Evolutionary conservation across 35 echinoderm and acorn worm genomes (phyloP).

Genomic region (Stichopus chloronotus): DNA sequence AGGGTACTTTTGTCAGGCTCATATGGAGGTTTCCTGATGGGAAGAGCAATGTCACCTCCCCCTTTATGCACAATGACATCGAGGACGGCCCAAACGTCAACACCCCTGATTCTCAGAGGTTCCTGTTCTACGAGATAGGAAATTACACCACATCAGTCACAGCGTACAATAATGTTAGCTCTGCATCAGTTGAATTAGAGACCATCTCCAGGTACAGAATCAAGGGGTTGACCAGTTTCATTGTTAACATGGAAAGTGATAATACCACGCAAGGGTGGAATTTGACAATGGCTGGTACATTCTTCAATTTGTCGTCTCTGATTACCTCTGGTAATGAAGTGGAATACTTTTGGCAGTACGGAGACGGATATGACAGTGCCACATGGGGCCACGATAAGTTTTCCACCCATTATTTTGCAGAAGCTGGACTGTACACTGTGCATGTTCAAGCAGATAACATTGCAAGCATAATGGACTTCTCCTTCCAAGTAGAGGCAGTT

Average conservation of each 20-base stretch:
- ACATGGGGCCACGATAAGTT: constrained; percentile 52
- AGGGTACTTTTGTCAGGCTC: constrained; percentile 80
- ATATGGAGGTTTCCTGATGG: constrained; percentile 71
- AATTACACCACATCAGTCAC: constrained; percentile 77
- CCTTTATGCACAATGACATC: constrained; percentile 64
- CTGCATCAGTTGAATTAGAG: constrained; percentile 51
- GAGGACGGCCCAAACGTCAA: constrained; percentile 67
- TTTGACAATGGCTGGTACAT: constrained; percentile 71
- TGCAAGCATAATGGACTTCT: constrained; percentile 71
- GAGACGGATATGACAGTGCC: constrained; percentile 59
- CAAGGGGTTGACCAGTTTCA: constrained; percentile 61
- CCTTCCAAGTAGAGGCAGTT: constrained; percentile 69
- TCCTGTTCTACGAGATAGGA: constrained; percentile 75
- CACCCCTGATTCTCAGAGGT: constrained; percentile 66
- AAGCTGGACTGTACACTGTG: constrained; percentile 68
- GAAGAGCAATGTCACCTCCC: constrained; percentile 19
- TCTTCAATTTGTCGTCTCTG: constrained; percentile 72
- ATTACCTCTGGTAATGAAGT: constrained; percentile 78
- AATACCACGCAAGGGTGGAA: constrained; percentile 85
- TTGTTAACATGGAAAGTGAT: constrained; percentile 59
- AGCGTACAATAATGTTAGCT: constrained; percentile 80
- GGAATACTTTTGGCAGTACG: constrained; percentile 75
- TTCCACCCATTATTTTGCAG: constrained; percentile 62
- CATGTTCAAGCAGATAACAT: constrained; percentile 77
- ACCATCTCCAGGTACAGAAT: constrained; percentile 80